Conservation (phyloP, 2,797 vertebrate genomes). For the Urocyon cinereoargenteus region DNA sequence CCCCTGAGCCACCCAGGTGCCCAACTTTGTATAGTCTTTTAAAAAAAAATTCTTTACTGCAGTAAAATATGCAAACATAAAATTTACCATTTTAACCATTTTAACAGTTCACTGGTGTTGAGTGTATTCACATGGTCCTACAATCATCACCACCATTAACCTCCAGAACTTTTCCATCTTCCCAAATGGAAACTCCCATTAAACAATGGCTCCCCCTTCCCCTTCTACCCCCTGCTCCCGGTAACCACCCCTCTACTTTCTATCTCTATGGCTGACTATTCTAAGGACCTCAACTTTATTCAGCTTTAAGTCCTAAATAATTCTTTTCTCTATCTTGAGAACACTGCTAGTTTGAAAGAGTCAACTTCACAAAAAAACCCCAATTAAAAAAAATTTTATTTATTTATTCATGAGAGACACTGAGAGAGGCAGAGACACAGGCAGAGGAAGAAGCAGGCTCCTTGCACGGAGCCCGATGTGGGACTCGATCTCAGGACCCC, state of each 20-base stretch:
- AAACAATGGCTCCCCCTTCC: background rate
- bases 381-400: background rate
- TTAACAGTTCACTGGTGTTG: background rate
- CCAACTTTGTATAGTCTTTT: background rate
- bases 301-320: background rate
- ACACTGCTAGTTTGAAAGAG: background rate
- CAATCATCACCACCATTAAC: background rate
- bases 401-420: too few species aligned
- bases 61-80: background rate
- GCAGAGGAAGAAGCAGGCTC: too few species aligned
- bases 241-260: background rate
- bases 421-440: too few species aligned
- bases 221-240: background rate
- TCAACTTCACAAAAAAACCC: background rate
- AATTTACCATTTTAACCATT: background rate
- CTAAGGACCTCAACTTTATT: background rate
- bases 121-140: background rate
- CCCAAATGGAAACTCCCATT: background rate
- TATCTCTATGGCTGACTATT: background rate
- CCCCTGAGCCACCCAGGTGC: background rate
- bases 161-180: background rate
- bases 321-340: background rate
- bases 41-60: background rate
- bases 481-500: too few species aligned
- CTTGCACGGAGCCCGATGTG: too few species aligned